These are phyloP conservation scores for Acanthosoma haemorrhoidale DNA, from an alignment of 2,888 invertebrate species.

Conservation along the genomic window DNA sequence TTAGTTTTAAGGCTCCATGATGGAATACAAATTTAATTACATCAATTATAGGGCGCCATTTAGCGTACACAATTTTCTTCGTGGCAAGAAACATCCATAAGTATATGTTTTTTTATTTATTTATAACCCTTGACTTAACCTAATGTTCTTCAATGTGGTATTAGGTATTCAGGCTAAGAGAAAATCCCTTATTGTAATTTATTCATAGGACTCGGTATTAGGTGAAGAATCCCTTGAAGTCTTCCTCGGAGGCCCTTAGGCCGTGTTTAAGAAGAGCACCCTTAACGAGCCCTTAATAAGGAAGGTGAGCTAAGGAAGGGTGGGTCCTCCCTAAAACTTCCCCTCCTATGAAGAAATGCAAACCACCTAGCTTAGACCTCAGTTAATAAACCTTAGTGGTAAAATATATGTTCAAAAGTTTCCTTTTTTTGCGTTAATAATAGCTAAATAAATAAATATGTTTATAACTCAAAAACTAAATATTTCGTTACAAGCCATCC, in stretches of 20 bases:
- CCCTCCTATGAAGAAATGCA: constrained; percentile 5
- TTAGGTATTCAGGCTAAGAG: constrained; percentile 2
- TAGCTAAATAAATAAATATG: neutral
- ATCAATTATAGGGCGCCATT: no score
- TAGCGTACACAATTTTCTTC: no score
- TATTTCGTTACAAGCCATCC: no score
- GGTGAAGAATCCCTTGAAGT: constrained; percentile 12
- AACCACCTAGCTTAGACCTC: neutral
- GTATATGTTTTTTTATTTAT: no score
- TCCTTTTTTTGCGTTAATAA: neutral
- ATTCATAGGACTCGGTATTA: constrained; percentile 8
- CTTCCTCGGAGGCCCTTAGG: neutral
- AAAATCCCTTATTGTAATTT: constrained; percentile 12
- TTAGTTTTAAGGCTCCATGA: no score
- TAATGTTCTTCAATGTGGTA: constrained; percentile 7
- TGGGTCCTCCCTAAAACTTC: neutral
- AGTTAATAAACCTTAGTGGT: neutral
- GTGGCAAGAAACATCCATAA: no score
- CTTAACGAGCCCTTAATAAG: constrained; percentile 14
- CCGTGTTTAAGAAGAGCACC: constrained; percentile 8
- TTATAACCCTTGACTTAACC: neutral
- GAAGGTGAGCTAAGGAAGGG: constrained; percentile 5
- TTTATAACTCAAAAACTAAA: no score
- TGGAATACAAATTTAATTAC: no score
- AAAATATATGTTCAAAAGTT: neutral